phyloP scores from a whole-genome alignment of 2,888 invertebrate genomes.

The Gryllus longicercus region DNA sequence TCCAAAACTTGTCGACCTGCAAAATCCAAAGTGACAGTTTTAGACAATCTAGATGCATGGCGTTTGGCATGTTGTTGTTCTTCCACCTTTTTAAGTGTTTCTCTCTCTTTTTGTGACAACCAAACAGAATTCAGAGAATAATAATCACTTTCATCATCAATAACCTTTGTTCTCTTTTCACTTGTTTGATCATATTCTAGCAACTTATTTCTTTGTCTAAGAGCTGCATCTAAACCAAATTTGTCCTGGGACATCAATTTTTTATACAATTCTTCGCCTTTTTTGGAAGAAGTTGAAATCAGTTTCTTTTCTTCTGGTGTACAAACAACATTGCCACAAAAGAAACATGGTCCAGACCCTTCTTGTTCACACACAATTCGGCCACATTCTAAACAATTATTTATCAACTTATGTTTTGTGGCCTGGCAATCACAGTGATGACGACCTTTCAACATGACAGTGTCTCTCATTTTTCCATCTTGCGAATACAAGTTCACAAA shows the following conservation, averaged over 20 bases:
- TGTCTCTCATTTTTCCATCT: constrained; percentile 58
- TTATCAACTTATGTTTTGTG: constrained; percentile 79
- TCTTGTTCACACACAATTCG: constrained; percentile 93
- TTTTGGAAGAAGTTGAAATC: constrained; percentile 63
- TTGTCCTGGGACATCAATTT: constrained; percentile 59
- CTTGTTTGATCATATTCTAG: constrained; percentile 81
- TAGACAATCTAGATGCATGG: constrained; percentile 62
- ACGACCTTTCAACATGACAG: constrained; percentile 60
- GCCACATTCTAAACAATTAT: constrained; percentile 92
- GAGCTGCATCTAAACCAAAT: constrained; percentile 65
- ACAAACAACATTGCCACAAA: constrained; percentile 80
- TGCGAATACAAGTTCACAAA: constrained; percentile 71
- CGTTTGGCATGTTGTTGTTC: constrained; percentile 64
- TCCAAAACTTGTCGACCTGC: constrained; percentile 57
- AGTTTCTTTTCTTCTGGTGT: constrained; percentile 68
- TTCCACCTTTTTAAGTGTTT: constrained; percentile 63
- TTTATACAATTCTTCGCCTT: constrained; percentile 64
- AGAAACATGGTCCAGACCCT: constrained; percentile 94
- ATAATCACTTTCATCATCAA: constrained; percentile 93
- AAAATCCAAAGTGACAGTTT: constrained; percentile 75
- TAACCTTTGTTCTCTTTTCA: constrained; percentile 70
- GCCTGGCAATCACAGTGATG: constrained; percentile 91
- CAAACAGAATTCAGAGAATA: constrained; percentile 80
- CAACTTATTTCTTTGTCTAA: constrained; percentile 74
- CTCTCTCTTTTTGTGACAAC: constrained; percentile 69